A percentile compares a stretch with the other conserved stretches of the same genome.
These are phyloP conservation scores for Sphaeridia pumilis DNA, from an alignment of 2,888 invertebrate genomes.

Conservation along the genomic window DNA sequence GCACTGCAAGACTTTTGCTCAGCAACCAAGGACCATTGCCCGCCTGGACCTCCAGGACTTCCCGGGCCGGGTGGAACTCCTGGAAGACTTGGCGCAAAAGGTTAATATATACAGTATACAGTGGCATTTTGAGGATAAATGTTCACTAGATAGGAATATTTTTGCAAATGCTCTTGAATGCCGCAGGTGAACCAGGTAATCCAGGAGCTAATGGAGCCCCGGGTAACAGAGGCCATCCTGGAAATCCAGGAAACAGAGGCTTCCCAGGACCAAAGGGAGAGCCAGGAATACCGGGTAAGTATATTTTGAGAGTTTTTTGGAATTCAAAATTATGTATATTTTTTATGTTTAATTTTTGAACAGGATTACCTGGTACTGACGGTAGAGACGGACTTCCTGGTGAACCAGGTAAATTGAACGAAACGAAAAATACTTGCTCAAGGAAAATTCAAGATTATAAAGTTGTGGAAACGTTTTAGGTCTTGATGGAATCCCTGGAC, in stretches of 20 bases:
- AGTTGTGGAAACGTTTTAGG: no score
- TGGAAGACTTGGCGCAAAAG: conserved; percentile 36
- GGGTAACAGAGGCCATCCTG: conserved; percentile 46
- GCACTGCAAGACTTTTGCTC: conserved; percentile 39
- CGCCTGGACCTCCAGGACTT: conserved; percentile 53
- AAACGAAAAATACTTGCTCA: no score
- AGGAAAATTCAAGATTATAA: no score
- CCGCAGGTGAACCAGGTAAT: conserved; percentile 40
- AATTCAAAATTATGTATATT: no score
- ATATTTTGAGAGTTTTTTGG: no score
- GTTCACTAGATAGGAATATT: not conserved
- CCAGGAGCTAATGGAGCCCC: conserved; percentile 38
- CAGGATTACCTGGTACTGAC: conserved; percentile 54
- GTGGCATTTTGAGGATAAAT: no score
- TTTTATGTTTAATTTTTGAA: no score
- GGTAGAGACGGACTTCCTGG: conserved; percentile 83
- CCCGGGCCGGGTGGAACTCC: conserved; percentile 49
- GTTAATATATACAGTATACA: conserved; percentile 35
- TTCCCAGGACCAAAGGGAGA: conserved; percentile 60
- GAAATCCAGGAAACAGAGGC: conserved; percentile 56
- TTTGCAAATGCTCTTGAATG: not conserved
- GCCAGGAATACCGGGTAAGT: no score
- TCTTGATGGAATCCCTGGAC: conserved; percentile 61
- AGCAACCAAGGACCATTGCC: conserved; percentile 69
- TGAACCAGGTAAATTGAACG: conserved; percentile 69